Conservation (phyloP, 2,797 vertebrate genomes). For the Helostoma temminkii region DNA sequence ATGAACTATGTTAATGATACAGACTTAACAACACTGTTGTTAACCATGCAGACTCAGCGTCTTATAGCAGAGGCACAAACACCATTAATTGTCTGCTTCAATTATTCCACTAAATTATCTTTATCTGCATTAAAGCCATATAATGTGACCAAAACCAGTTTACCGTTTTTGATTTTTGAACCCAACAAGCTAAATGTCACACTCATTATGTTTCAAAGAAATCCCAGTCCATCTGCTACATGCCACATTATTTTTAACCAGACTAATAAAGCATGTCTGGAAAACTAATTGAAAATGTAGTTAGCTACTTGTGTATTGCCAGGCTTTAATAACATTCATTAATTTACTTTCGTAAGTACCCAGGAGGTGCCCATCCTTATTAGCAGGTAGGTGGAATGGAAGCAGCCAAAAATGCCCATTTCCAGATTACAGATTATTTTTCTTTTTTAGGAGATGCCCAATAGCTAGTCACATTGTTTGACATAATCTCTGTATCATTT, state of each 20-base stretch:
- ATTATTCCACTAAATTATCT: slow-evolving; percentile 16
- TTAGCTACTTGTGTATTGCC: slow-evolving; percentile 32
- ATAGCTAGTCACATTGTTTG: background rate
- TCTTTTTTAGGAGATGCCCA: background rate
- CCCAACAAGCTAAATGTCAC: slow-evolving; percentile 18
- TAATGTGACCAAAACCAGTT: slow-evolving; percentile 19
- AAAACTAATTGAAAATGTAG: slow-evolving; percentile 30
- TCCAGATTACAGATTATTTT: background rate
- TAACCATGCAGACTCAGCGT: no score
- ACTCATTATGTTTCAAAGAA: no score
- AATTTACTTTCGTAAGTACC: slow-evolving; percentile 41
- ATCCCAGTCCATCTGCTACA: no score
- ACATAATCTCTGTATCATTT: background rate
- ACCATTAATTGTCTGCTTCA: background rate
- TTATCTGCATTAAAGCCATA: slow-evolving; percentile 16
- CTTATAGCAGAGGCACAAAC: no score
- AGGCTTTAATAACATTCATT: slow-evolving; percentile 44
- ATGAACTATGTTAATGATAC: no score
- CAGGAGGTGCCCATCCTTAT: slow-evolving; percentile 10
- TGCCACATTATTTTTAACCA: slow-evolving; percentile 28
- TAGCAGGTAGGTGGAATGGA: background rate
- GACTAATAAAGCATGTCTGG: slow-evolving; percentile 42
- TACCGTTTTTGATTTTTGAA: slow-evolving; percentile 35
- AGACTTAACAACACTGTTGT: no score
- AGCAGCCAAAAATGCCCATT: background rate